Evolutionary conservation across 2,797 vertebrate species (phyloP), one percentile per base, ranked within the genome.

Genomic region (Microhierax caerulescens): DNA sequence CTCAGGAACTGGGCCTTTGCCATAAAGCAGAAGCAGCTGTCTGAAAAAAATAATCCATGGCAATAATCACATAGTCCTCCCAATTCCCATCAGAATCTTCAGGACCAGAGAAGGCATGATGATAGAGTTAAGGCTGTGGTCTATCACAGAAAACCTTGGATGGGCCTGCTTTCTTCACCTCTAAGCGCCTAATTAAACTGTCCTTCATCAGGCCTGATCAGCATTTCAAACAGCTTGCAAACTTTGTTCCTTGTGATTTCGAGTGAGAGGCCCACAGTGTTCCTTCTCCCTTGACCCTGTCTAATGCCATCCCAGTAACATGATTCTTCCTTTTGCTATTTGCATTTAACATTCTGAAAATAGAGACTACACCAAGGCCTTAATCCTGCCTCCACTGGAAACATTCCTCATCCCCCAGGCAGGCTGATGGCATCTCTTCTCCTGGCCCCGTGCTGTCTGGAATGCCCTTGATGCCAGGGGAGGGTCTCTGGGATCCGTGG

Each of bases 311-410:
- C 59, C 67, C 88, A 28, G 90, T 89, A 85, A 95, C 75, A 75
- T 8, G 86, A 92, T 59, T 56, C 91, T 60, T 79, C 90, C 77
- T 79, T 19, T 60, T 80, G 77, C 84, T 72, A 5, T 84, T 88
- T 92, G 68, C 63, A 78, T 72, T 56, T 53, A 85, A 79, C 39
- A 34, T 65, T 80, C 95, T 95, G 90, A 95, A 96, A 96, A 96
- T 94, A 97, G 96, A 94, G 87, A 78, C 92, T 78, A n/a, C 74
- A 74, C 23, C 24, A 13, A 82, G 82, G 30, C 88, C n/a, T 81
- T 97, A 93, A 96, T 91, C 93, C 88, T 93, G 86, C 91, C 86
- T 80, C 19, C 84, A 19, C 87, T 96, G 95, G 75, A 74, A 95
- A 92, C 93, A 93, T 91, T 96, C 89, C 92, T 82, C 6, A 11